Conservation (phyloP, 2,113 vertebrate species). For the Xiphophorus couchianus region DNA sequence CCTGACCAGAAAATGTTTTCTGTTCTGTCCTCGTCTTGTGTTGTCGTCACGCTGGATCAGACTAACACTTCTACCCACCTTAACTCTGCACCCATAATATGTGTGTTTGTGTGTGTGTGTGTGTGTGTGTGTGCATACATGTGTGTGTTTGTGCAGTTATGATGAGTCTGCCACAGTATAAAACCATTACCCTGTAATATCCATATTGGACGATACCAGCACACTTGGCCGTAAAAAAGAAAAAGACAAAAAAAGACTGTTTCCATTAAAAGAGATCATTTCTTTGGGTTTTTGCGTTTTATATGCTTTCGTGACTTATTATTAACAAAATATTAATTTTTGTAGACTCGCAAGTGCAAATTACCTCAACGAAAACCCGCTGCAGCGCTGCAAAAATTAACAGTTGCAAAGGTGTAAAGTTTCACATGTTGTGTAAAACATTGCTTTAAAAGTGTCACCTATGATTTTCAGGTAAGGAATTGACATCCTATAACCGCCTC, state of each 20-base stretch:
- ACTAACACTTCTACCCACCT: constrained; percentile 37
- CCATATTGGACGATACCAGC: not conserved
- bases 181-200: not conserved
- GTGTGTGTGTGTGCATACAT: not conserved
- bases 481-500: constrained; percentile 17
- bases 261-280: not conserved
- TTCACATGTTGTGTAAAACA: constrained; percentile 5
- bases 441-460: constrained; percentile 48
- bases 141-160: constrained; percentile 5
- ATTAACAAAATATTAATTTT: not conserved
- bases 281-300: not conserved
- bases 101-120: constrained; percentile 16
- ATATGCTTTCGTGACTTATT: not conserved
- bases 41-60: constrained; percentile 23
- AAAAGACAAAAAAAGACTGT: not conserved
- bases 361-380: not conserved
- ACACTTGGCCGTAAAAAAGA: not conserved
- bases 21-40: constrained; percentile 35
- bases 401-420: constrained; percentile 12
- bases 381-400: not conserved
- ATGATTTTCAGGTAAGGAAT: constrained; percentile 55
- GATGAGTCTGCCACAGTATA: not conserved
- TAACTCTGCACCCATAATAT: constrained; percentile 17
- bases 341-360: not conserved
- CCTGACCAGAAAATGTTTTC: constrained; percentile 39